A percentile compares a stretch with the other conserved stretches of the same genome.
Conservation (phyloP, 2,113 vertebrate species). For the Ranitomeya variabilis region DNA sequence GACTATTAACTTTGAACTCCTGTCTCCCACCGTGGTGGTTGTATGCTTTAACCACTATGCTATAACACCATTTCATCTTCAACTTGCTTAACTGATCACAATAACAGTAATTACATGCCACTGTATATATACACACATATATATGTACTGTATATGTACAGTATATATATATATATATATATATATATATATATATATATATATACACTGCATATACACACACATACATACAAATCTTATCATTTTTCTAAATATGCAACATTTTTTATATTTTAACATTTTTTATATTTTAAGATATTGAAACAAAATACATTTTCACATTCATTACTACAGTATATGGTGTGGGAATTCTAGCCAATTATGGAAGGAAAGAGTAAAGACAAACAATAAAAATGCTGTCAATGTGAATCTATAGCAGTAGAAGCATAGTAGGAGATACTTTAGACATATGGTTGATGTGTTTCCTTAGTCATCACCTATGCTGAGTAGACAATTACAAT, state of each 20-base stretch:
- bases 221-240: too few relatives aligned
- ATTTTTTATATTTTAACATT: neutral
- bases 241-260: neutral
- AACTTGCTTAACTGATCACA: too few relatives aligned
- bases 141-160: too few relatives aligned
- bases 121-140: too few relatives aligned
- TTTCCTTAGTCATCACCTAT: neutral
- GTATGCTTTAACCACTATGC: too few relatives aligned
- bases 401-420: neutral
- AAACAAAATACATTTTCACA: neutral
- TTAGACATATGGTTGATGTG: neutral
- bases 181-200: too few relatives aligned
- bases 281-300: neutral
- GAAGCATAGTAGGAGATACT: neutral
- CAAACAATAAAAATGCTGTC: slow-evolving; percentile 19
- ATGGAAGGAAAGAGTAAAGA: neutral
- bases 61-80: too few relatives aligned
- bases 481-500: slow-evolving; percentile 12
- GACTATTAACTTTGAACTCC: too few relatives aligned
- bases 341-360: neutral
- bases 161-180: too few relatives aligned
- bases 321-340: neutral
- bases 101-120: too few relatives aligned
- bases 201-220: too few relatives aligned
- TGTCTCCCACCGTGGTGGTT: too few relatives aligned